Percentiles rank a stretch among this genome's conserved stretches.
Conservation (phyloP, 2,113 vertebrate genomes). For the Centropus bengalensis region DNA sequence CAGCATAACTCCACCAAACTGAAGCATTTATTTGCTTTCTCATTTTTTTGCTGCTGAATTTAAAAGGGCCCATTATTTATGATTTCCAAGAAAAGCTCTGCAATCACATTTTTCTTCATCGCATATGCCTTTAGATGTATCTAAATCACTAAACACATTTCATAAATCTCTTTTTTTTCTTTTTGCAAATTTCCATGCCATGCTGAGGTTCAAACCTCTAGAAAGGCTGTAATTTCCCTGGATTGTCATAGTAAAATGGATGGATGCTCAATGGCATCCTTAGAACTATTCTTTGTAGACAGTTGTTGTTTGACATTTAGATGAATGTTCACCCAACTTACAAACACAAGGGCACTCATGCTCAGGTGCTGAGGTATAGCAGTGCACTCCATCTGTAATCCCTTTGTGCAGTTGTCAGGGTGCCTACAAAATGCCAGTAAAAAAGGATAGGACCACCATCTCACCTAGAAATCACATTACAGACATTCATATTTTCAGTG, state of each 20-base stretch:
- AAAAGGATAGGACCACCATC: not conserved
- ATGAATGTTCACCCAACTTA: not conserved
- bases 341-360: not conserved
- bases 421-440: not conserved
- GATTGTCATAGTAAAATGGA: not conserved
- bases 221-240: not conserved
- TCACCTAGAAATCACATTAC: not conserved
- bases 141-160: not conserved
- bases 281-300: not conserved
- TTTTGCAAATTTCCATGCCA: not conserved
- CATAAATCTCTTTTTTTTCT: not conserved
- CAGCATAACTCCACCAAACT: not conserved
- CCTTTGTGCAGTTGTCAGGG: not conserved
- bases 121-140: not conserved
- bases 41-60: not conserved
- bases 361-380: not conserved
- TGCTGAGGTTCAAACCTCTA: not conserved
- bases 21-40: not conserved
- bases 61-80: not conserved
- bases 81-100: conserved; percentile 4
- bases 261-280: not conserved
- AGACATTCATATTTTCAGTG: not conserved
- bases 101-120: not conserved
- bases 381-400: not conserved
- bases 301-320: not conserved